phyloP scores from a whole-genome alignment of 2,113 vertebrate genomes.

The Gasterosteus aculeatus region DNA sequence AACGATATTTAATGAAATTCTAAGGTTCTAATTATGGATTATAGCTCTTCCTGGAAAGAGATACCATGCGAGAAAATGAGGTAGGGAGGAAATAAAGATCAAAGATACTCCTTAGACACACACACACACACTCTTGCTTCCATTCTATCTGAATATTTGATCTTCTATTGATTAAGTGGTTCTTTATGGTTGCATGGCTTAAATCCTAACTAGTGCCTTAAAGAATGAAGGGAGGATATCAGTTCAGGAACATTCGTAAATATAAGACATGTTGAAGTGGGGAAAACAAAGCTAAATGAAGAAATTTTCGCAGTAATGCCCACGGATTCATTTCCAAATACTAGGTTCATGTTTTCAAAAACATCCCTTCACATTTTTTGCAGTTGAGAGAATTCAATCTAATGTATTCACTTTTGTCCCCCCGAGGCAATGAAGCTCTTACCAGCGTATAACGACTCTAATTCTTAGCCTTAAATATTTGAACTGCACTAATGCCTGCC shows the following conservation, averaged over 20 bases:
- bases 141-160: conserved; percentile 62
- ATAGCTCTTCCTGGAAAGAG: conserved; percentile 2
- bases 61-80: conserved; percentile 1
- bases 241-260: conserved; percentile 3
- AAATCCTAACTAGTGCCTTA: conserved; percentile 1
- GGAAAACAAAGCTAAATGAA: conserved; percentile 3
- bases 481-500: conserved; percentile 35
- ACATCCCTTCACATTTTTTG: not conserved
- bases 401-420: conserved; percentile 22
- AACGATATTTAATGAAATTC: not conserved
- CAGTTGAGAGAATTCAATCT: conserved; percentile 10
- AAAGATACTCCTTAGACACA: conserved; percentile 39
- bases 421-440: conserved; percentile 12
- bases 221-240: conserved; percentile 12
- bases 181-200: not conserved
- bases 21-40: not conserved
- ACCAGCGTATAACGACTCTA: conserved; percentile 7
- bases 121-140: not conserved
- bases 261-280: not conserved
- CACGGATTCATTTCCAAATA: not conserved
- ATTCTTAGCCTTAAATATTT: conserved; percentile 60
- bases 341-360: not conserved
- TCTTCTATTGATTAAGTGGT: conserved; percentile 58
- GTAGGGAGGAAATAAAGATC: conserved; percentile 42
- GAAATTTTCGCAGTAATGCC: not conserved